Conservation (phyloP, 2,888 invertebrate species). For the Hybos culiciformis region DNA sequence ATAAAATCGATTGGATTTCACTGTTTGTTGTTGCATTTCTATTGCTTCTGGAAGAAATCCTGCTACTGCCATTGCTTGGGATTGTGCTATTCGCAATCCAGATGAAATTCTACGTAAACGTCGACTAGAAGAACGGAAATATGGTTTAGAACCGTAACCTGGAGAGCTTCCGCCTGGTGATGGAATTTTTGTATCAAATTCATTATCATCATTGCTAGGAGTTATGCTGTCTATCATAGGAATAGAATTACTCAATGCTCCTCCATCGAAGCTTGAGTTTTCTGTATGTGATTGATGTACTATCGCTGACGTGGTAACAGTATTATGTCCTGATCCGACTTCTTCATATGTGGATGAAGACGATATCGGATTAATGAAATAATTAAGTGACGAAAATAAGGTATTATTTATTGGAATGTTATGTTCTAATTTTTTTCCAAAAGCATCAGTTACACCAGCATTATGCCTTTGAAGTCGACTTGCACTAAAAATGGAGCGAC, state of each 20-base stretch:
- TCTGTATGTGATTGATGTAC: background rate
- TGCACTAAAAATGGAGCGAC: no score
- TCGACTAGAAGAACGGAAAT: conserved; percentile 1
- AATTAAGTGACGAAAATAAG: no score
- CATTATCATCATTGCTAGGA: background rate
- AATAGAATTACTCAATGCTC: background rate
- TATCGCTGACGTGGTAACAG: background rate
- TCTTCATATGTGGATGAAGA: background rate
- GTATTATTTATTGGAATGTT: no score
- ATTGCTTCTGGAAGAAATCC: conserved; percentile 47
- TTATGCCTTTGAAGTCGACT: no score
- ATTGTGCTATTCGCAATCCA: conserved; percentile 55
- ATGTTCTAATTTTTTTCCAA: no score
- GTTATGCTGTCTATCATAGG: background rate
- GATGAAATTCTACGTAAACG: conserved; percentile 45
- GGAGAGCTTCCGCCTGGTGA: background rate
- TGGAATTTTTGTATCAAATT: background rate
- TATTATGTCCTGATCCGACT: background rate
- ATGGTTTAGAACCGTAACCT: background rate
- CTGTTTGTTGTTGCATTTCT: no score
- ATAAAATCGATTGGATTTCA: no score
- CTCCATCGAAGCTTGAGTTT: background rate
- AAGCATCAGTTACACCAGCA: background rate
- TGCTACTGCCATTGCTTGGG: conserved; percentile 57
- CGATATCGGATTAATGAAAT: background rate